Conservation (phyloP, 2,797 vertebrate genomes). For the Diglossa cyanea region DNA sequence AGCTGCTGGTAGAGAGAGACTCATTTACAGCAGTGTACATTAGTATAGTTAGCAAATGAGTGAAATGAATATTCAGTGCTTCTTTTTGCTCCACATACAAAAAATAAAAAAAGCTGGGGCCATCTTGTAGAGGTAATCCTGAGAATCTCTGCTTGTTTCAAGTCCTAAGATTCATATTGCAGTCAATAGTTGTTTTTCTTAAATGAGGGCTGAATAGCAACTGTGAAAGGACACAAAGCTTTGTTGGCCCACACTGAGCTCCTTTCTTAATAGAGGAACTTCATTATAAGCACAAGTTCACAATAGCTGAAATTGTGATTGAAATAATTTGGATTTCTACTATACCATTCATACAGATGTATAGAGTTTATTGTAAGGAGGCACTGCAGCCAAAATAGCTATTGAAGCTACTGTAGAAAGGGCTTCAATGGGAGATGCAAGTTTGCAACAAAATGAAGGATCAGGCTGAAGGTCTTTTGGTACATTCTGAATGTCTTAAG, state of each 20-base stretch:
- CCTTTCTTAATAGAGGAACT: conserved; percentile 23
- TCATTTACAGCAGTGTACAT: background rate
- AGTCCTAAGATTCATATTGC: conserved; percentile 17
- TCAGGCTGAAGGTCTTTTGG: background rate
- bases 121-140: background rate
- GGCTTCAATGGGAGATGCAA: conserved; percentile 16
- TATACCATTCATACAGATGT: conserved; percentile 33
- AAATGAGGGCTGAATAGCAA: conserved; percentile 21
- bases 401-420: conserved; percentile 38
- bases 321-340: conserved; percentile 50
- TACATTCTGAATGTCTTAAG: background rate
- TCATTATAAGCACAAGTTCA: conserved; percentile 22
- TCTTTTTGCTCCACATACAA: background rate
- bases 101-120: background rate
- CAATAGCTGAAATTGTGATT: conserved; percentile 52
- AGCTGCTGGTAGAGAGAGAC: background rate
- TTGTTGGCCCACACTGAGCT: conserved; percentile 58
- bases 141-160: conserved; percentile 10
- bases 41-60: conserved; percentile 13
- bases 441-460: conserved; percentile 10
- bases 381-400: conserved; percentile 30
- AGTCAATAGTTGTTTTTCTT: conserved; percentile 41
- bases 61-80: conserved; percentile 51
- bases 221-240: conserved; percentile 39
- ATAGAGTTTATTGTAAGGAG: conserved; percentile 41